Evolutionary conservation across 2,113 vertebrate species (phyloP), one percentile per base, ranked within the genome.

Genomic region (Leptocoma aspasia): DNA sequence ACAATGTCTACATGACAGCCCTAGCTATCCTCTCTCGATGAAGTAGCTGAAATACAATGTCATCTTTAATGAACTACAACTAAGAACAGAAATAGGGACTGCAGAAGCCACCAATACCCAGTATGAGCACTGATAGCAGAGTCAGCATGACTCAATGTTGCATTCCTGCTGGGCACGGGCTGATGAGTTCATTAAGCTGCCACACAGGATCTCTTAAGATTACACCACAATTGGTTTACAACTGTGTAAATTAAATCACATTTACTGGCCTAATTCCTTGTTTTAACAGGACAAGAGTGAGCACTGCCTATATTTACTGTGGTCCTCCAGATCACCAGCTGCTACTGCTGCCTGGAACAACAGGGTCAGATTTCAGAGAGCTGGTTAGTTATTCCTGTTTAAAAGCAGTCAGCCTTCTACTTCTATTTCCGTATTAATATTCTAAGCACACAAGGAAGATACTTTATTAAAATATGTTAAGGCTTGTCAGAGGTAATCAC

Each of bases 181-280:
- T 69, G 71, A 65, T 11, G 71, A 90, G 66, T 42, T 91, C 72
- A 61, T 81, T 47, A 89, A 75, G 39, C 47, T 86, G 82, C 79
- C 66, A 83, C 63, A 78, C 47, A 42, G 30, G 44, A 68, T 44
- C 31, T 82, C 84, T 60, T 49, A 76, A 87, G 45, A 69, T 60
- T 71, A 82, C n/a, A 82, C 24, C 19, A 68, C 37, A n/a, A 57
- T 73, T 15, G 19, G 52, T 94, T 94, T 93, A 87, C 61, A 89
- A 22, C 83, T 82, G 13, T 41, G 45, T 16, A 82, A 52, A 59
- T 76, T 90, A 93, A 90, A 90, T 85, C 75, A 94, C 75, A 60
- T 90, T 82, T 80, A 85, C 75, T 68, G 59, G 66, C 45, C 75
- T 82, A 91, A 94, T 76, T 89, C 79, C 61, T 93, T 64, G 61